A percentile compares a stretch with the other conserved stretches of the same genome.
phyloP scores from a whole-genome alignment of 2,113 vertebrate genomes.

The Urocitellus parryii region DNA sequence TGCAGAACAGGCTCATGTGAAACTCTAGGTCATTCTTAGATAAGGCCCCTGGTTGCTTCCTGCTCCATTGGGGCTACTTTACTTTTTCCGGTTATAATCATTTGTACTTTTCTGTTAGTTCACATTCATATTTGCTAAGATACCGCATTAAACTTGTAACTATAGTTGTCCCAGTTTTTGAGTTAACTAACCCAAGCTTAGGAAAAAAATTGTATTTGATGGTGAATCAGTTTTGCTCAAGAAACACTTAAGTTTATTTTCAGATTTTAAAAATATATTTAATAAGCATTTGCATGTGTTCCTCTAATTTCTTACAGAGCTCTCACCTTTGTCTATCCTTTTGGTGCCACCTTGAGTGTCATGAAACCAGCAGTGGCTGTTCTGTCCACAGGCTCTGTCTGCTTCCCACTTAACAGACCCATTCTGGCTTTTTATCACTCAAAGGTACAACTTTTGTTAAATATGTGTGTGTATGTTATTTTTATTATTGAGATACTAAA shows the following conservation, averaged over 20 bases:
- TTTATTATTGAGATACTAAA: constrained; percentile 14
- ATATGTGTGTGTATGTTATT: not conserved
- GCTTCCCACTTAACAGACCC: constrained; percentile 97
- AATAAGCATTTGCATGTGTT: not conserved
- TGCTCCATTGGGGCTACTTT: not conserved
- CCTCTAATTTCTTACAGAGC: constrained; percentile 88
- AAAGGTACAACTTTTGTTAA: constrained; percentile 87
- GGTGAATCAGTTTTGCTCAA: not conserved
- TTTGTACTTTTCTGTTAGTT: not conserved
- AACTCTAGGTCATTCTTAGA: not conserved
- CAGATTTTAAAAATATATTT: not conserved
- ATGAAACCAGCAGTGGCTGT: constrained; percentile 96
- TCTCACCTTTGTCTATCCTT: constrained; percentile 96
- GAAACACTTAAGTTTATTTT: constrained; percentile 6
- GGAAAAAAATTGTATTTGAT: constrained; percentile 22
- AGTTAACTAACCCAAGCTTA: not conserved
- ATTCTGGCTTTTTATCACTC: constrained; percentile 94
- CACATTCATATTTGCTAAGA: not conserved
- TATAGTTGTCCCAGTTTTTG: not conserved
- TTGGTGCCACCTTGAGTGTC: constrained; percentile 95
- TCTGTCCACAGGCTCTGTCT: constrained; percentile 96
- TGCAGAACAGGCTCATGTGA: not conserved
- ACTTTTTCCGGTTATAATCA: not conserved
- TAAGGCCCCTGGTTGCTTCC: not conserved
- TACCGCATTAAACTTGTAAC: not conserved